Conservation (phyloP, 2,113 vertebrate genomes). For the Hemibagrus wyckioides region DNA sequence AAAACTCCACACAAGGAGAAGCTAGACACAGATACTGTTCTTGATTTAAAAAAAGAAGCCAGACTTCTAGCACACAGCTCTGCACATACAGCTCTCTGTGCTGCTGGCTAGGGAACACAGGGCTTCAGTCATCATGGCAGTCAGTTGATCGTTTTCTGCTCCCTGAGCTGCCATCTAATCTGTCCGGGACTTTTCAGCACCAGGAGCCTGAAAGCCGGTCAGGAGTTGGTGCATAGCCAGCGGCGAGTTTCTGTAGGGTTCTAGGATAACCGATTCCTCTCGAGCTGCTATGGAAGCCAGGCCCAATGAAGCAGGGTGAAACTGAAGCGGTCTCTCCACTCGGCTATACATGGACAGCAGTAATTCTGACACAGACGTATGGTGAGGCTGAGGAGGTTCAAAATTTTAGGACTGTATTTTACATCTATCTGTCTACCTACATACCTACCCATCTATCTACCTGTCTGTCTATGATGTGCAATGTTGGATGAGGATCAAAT, state of each 20-base stretch:
- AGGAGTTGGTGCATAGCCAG: constrained; percentile 24
- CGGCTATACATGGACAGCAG: background rate
- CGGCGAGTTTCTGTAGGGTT: constrained; percentile 30
- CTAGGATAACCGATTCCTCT: constrained; percentile 39
- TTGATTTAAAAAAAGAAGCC: background rate
- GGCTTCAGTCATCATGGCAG: constrained; percentile 54
- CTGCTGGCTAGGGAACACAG: constrained; percentile 51
- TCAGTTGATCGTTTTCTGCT: constrained; percentile 62
- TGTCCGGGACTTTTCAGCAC: constrained; percentile 43
- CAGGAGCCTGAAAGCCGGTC: constrained; percentile 43
- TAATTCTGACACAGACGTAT: background rate
- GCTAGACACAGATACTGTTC: background rate
- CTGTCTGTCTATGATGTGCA: background rate
- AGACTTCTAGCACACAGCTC: background rate
- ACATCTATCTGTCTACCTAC: too few relatives aligned
- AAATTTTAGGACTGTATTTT: background rate
- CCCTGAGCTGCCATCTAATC: constrained; percentile 51
- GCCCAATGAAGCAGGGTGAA: background rate
- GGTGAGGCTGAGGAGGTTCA: background rate
- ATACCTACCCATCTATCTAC: too few relatives aligned
- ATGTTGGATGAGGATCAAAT: background rate
- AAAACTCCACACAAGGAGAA: constrained; percentile 7
- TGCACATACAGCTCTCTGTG: constrained; percentile 56
- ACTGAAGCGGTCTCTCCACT: background rate
- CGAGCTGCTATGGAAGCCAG: background rate